A percentile compares a stretch with the other conserved stretches of the same genome.
Evolutionary conservation across 2,113 vertebrate genomes (phyloP).

Genomic region (Larimichthys crocea): DNA sequence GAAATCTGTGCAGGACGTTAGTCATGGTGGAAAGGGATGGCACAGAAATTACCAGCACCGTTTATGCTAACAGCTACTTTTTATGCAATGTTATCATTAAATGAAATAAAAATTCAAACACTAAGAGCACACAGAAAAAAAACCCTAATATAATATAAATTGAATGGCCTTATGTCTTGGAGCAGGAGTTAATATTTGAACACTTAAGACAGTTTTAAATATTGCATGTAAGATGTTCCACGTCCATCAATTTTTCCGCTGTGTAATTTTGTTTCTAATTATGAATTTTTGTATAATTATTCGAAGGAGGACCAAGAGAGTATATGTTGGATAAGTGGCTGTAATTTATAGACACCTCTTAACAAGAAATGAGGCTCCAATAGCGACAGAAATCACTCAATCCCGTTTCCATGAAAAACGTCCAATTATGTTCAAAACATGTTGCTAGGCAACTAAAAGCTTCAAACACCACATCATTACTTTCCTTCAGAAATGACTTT

Average conservation of each 20-base stretch:
- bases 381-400: no score
- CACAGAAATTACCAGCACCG: background rate
- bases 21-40: background rate
- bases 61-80: background rate
- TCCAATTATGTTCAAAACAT: background rate
- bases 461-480: background rate
- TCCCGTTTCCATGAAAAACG: no score
- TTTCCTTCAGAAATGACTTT: background rate
- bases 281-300: no score
- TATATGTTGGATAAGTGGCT: background rate
- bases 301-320: background rate
- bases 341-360: background rate
- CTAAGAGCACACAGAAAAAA: background rate
- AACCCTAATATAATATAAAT: background rate
- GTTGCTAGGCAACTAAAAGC: background rate
- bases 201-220: no score
- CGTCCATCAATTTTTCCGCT: background rate
- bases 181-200: background rate
- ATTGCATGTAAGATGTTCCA: background rate
- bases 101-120: slow-evolving; percentile 8
- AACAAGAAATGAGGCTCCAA: background rate
- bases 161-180: background rate
- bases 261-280: no score
- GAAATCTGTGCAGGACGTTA: background rate
- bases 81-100: slow-evolving; percentile 9